Base-by-base conservation (phyloP, 2,888 invertebrate genomes). In the Harpalus rubripes region DNA sequence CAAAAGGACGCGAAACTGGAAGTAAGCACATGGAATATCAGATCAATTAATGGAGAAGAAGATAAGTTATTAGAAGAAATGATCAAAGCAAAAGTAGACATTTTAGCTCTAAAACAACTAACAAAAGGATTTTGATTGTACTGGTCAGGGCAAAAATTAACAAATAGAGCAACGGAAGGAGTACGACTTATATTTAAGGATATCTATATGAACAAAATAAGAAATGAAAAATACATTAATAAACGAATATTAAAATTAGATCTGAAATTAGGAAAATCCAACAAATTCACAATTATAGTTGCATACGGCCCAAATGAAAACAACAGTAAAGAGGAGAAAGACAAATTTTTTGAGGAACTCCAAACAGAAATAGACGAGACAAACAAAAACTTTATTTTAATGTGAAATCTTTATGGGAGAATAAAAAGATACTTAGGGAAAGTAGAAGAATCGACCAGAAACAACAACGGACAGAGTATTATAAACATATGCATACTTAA, bases 401-500 rank as follows among this genome's bases (percentile, higher is more conserved):
- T 63, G 41, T 39, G 65, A 15, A 39, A 63, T 26, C 15, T 81
- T 0, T 65, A 59, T 18, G 80, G 81, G 22, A 44, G 65, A 65
- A 6, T 63, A 12, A 65, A 81, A 44, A n/a, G 15, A 39, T 15
- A 61, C 18, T 10, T 81, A 52, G 81, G 65, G n/a, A 65, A n/a
- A 81, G 22, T 65, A 81, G 81, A 41, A 39, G 81, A 81, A 65
- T 18, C 16, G 68, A 81, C 39, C n/a, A 16, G 26, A 41, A 81
- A 65, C 44, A 81, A 63, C 18, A 81, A 81, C n/a, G 81, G 65
- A 68, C 32, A 63, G 7, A 68, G 61, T 41, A 81, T 81, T 8
- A 81, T 81, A 81, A 32, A 81, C 6, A 1, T 81, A 16, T 81
- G 81, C 18, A 16, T 74, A 74, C 2, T 22, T 22, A 63, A 22